phyloP scores from a whole-genome alignment of 2,113 vertebrate genomes.

The Pimephales promelas region DNA sequence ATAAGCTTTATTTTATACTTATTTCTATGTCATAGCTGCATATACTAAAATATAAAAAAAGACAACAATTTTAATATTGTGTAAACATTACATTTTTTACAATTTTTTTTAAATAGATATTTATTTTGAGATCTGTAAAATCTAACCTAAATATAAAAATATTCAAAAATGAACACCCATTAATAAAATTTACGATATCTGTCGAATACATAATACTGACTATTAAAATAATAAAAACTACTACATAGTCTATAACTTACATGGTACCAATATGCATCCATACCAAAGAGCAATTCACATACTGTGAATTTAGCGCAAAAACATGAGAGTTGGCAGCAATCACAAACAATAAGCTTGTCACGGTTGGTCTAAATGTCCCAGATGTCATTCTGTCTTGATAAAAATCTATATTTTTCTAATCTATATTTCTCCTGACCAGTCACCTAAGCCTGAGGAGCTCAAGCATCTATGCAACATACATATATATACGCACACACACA shows the following conservation, averaged over 20 bases:
- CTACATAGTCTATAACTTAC: neutral
- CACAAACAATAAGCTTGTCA: neutral
- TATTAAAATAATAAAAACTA: neutral
- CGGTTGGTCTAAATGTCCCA: neutral
- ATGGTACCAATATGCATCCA: neutral
- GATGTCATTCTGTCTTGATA: neutral
- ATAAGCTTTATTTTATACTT: neutral
- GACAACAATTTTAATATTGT: too few species aligned
- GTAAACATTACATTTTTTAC: neutral
- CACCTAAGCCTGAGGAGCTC: slow-evolving; percentile 18
- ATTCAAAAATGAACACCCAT: neutral
- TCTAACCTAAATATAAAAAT: neutral
- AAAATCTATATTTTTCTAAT: slow-evolving; percentile 19
- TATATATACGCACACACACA: neutral
- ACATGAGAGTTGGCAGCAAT: neutral
- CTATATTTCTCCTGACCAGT: slow-evolving; percentile 10
- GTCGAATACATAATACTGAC: neutral
- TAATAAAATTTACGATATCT: neutral
- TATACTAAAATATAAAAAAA: neutral
- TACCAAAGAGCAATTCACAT: neutral
- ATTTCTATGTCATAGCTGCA: neutral
- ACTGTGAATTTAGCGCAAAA: neutral
- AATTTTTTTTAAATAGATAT: neutral
- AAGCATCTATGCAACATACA: neutral
- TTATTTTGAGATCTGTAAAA: neutral